These are phyloP conservation scores for Tuberolachnus salignus DNA, from an alignment of 2,888 invertebrate genomes.

Conservation along the genomic window DNA sequence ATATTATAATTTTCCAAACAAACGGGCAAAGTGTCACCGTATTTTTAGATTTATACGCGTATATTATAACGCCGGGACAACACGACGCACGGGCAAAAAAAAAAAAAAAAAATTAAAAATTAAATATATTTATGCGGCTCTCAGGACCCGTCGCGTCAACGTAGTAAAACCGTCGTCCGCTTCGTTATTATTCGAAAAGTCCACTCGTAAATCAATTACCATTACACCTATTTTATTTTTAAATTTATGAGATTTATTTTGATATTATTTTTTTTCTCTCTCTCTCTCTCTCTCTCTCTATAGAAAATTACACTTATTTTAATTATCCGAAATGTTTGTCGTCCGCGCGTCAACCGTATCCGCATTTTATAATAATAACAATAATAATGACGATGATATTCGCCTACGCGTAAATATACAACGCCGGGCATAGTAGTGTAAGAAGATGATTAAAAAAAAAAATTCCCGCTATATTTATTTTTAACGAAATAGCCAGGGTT, in stretches of 20 bases:
- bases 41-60: slow-evolving; percentile 20
- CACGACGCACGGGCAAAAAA: slow-evolving; percentile 13
- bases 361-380: neutral
- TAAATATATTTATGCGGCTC: slow-evolving; percentile 37
- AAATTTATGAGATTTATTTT: slow-evolving; percentile 23
- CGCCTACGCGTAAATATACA: neutral
- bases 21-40: neutral
- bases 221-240: slow-evolving; percentile 18
- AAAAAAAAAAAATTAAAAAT: no score
- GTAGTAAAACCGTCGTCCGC: slow-evolving; percentile 34
- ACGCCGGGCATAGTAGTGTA: neutral
- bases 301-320: neutral
- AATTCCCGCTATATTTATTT: slow-evolving; percentile 3
- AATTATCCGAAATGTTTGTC: neutral
- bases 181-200: slow-evolving; percentile 44
- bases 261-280: no score
- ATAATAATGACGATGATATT: neutral
- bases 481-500: slow-evolving; percentile 13
- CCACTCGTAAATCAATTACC: slow-evolving; percentile 51
- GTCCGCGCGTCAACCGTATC: neutral
- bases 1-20: slow-evolving; percentile 35
- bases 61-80: neutral
- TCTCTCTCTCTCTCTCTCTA: no score
- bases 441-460: neutral
- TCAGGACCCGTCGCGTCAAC: slow-evolving; percentile 30